phyloP scores from a whole-genome alignment of 1,140 invertebrate genomes.

The Micrasema longulum region DNA sequence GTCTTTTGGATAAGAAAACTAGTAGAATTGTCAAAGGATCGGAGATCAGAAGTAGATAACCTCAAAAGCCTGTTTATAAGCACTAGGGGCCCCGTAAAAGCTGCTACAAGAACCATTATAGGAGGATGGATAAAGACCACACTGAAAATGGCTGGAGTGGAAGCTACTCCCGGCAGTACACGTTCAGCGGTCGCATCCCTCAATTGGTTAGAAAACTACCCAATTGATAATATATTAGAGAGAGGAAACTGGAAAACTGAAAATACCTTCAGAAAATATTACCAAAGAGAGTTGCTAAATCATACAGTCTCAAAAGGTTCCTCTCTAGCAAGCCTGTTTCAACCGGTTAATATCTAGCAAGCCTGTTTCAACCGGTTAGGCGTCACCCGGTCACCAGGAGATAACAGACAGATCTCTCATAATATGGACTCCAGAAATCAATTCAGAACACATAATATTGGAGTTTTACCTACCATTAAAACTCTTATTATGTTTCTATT shows the following conservation, averaged over 20 bases:
- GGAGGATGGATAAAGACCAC: background rate
- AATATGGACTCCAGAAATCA: too few relatives aligned
- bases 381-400: too few relatives aligned
- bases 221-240: background rate
- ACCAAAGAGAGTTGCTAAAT: background rate
- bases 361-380: too few relatives aligned
- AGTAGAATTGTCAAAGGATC: too few relatives aligned
- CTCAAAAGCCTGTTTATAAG: background rate
- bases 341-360: too few relatives aligned
- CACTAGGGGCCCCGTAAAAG: background rate
- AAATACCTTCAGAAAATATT: background rate
- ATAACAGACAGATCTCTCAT: too few relatives aligned
- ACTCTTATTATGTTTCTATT: slow-evolving; percentile 1
- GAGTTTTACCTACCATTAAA: too few relatives aligned
- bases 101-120: background rate
- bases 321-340: too few relatives aligned
- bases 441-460: too few relatives aligned
- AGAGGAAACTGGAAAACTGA: slow-evolving; percentile 12
- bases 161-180: background rate
- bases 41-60: background rate
- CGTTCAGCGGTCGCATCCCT: background rate
- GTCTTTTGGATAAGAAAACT: background rate
- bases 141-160: background rate
- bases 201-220: slow-evolving; percentile 2
- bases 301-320: background rate